Percentiles rank a stretch among this genome's conserved stretches.
Evolutionary conservation across 2,113 vertebrate species (phyloP).

Genomic region (Oryzias javanicus): DNA sequence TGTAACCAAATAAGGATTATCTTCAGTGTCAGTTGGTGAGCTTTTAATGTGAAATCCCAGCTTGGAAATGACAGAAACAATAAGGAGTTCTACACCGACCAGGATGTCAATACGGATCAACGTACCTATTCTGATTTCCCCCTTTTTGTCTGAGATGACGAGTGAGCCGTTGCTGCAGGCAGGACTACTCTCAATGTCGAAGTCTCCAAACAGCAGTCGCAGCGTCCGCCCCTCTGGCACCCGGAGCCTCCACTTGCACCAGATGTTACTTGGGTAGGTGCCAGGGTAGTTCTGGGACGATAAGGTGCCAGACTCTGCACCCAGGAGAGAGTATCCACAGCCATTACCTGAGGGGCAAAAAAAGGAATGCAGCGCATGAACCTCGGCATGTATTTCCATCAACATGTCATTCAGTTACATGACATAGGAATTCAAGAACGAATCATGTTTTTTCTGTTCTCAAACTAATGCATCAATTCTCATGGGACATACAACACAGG

Average conservation of each 20-base stretch:
- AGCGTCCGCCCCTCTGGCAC: slow-evolving; percentile 71
- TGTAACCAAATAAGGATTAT: slow-evolving; percentile 31
- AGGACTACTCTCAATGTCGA: slow-evolving; percentile 81
- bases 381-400: not conserved
- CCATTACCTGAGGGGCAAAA: slow-evolving; percentile 76
- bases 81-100: not conserved
- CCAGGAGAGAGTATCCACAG: slow-evolving; percentile 82
- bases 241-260: slow-evolving; percentile 78
- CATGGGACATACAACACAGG: no score
- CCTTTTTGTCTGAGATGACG: slow-evolving; percentile 66
- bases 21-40: slow-evolving; percentile 37
- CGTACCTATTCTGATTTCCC: slow-evolving; percentile 72
- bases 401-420: not conserved
- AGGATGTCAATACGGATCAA: not conserved
- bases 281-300: slow-evolving; percentile 84
- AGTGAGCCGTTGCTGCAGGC: slow-evolving; percentile 79
- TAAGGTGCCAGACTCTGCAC: slow-evolving; percentile 81
- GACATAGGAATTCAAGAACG: no score
- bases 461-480: no score
- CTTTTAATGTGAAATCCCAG: slow-evolving; percentile 8
- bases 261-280: slow-evolving; percentile 83
- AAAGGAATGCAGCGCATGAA: not conserved
- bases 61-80: not conserved
- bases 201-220: slow-evolving; percentile 80
- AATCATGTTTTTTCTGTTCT: no score